A percentile compares a stretch with the other conserved stretches of the same genome.
These are phyloP conservation scores for Bolinopsis microptera DNA, from an alignment of 37 sponge, comb jelly and placozoan species.

Conservation along the genomic window DNA sequence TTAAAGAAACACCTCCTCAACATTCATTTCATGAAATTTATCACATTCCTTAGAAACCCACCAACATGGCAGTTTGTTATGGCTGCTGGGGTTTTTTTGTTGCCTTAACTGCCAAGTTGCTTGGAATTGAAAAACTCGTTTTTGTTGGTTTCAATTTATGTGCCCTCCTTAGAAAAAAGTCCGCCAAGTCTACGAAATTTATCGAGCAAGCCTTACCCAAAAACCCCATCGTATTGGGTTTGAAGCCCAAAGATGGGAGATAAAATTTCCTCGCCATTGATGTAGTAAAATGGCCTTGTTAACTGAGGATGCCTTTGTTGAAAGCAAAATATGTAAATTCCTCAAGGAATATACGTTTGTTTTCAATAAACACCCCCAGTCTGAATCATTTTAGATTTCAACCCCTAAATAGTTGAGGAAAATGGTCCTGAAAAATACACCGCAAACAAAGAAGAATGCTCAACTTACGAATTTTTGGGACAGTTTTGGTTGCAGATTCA, in stretches of 20 bases:
- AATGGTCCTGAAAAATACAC: constrained; percentile 13
- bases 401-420: not conserved
- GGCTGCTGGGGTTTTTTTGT: not conserved
- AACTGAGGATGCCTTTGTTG: constrained; percentile 15
- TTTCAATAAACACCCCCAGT: not conserved
- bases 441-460: not conserved
- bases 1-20: too few species aligned
- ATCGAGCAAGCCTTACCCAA: not conserved
- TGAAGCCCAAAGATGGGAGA: not conserved
- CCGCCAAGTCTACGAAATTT: not conserved
- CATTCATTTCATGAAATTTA: not conserved
- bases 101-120: not conserved
- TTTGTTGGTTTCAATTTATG: not conserved
- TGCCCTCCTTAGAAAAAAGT: constrained; percentile 36
- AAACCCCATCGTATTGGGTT: not conserved
- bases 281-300: constrained; percentile 3
- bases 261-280: not conserved
- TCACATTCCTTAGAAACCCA: not conserved
- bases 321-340: not conserved
- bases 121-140: not conserved
- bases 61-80: too few species aligned
- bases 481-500: not conserved
- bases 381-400: constrained; percentile 23
- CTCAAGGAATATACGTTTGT: constrained; percentile 4
- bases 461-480: constrained; percentile 36